Conservation (phyloP, 1,140 invertebrate genomes). For the Aphelenchoides avenae region DNA sequence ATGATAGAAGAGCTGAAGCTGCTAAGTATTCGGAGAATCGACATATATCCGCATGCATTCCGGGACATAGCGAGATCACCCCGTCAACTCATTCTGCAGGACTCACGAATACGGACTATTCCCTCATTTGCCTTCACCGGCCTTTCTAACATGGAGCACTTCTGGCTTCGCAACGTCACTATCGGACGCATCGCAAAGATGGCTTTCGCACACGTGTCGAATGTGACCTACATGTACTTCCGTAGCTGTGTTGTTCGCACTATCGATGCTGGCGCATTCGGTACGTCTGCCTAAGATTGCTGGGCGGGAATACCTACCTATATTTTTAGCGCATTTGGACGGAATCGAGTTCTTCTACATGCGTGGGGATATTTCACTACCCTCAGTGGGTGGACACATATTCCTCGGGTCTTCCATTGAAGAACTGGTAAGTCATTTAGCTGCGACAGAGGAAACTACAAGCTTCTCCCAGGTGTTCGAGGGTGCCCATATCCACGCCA, state of each 20-base stretch:
- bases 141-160: slow-evolving; percentile 32
- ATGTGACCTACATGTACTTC: slow-evolving; percentile 33
- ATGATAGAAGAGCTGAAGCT: slow-evolving; percentile 40
- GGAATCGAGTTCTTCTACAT: slow-evolving; percentile 35
- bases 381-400: neutral
- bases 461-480: slow-evolving; percentile 9
- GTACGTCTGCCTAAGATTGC: slow-evolving; percentile 12
- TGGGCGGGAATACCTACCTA: neutral
- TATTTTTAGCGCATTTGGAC: slow-evolving; percentile 30
- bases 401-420: neutral
- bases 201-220: slow-evolving; percentile 28
- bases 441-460: neutral
- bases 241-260: slow-evolving; percentile 16
- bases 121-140: slow-evolving; percentile 24
- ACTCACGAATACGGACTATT: slow-evolving; percentile 19
- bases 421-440: neutral
- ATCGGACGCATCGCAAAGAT: slow-evolving; percentile 28
- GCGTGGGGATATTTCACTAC: slow-evolving; percentile 15
- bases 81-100: slow-evolving; percentile 29
- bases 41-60: slow-evolving; percentile 32
- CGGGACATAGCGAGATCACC: slow-evolving; percentile 34
- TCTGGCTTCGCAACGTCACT: slow-evolving; percentile 42
- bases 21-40: slow-evolving; percentile 21
- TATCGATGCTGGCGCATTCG: slow-evolving; percentile 34
- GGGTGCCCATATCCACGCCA: slow-evolving; percentile 29